Evolutionary conservation across 2,113 vertebrate species (phyloP), one percentile per base, ranked within the genome.

Genomic region (Albula goreensis): DNA sequence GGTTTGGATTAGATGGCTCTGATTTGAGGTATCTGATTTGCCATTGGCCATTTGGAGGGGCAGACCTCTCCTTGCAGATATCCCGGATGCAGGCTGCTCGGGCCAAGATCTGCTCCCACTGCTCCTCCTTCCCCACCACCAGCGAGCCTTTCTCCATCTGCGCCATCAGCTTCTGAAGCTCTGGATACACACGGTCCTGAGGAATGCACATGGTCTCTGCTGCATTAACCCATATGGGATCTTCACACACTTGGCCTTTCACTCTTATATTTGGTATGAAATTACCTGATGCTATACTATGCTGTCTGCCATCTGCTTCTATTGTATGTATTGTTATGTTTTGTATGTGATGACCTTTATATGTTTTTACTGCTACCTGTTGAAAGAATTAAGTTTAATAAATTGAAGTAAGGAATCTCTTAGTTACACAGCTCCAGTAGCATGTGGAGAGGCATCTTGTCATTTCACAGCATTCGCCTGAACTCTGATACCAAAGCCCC

Each of bases 161-260:
- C 0, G 91, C 92, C 93, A 99, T 95, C 86, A 97, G 95, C 77
- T 95, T 96, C 93, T 98, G 98, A 80, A 99, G 91, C 86, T 99
- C 97, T 49, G 98, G 96, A 90, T 99, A 99, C 60, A 99, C 93
- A 52, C 98, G 97, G 89, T 99, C 98, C 98, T 99, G 90, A 2
- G 50, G 52, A 48, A 63, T 1, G 8, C n/a, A 31, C 8, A 9
- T 19, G 60, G 60, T 60, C 12, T 0, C 9, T 56, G 12, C 53
- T 2, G 57, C 57, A 60, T 60, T 60, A 60, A 11, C 4, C 57
- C 57, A 11, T 15, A 60, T 12, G 57, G 8, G 11, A 60, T 15
- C 31, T 41, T 41, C 31, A 41, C 31, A 41, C 31, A 41, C 31
- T 41, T 41, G 31, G 31, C 31, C 31, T 41, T 41, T 41, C 31